Evolutionary conservation across 1,140 invertebrate genomes (phyloP).

Genomic region (Drosophila varians): DNA sequence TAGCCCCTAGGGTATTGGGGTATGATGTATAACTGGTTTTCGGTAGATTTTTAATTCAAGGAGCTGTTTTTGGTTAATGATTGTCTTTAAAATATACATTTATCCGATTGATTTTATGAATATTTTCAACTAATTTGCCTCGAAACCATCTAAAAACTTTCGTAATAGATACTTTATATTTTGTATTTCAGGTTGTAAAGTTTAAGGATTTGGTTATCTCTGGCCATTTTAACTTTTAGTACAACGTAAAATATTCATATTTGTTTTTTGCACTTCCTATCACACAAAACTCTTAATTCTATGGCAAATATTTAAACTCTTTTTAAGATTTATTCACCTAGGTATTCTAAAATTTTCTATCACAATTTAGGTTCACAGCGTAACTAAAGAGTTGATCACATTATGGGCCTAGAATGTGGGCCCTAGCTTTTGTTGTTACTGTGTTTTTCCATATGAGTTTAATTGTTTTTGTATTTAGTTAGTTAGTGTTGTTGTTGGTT

Average conservation of each 20-base stretch:
- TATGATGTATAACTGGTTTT: neutral
- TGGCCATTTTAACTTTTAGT: neutral
- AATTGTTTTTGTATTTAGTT: slow-evolving; percentile 20
- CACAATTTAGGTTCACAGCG: slow-evolving; percentile 16
- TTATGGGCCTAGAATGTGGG: neutral
- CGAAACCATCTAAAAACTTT: no score
- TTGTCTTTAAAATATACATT: no score
- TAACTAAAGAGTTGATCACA: slow-evolving; percentile 26
- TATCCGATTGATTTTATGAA: no score
- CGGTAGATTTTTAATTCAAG: no score
- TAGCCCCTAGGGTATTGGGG: slow-evolving; percentile 13
- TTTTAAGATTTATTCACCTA: slow-evolving; percentile 5
- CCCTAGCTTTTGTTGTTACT: slow-evolving; percentile 5
- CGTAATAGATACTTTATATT: no score
- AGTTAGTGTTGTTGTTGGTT: slow-evolving; percentile 21
- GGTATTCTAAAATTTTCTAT: neutral
- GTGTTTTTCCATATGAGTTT: slow-evolving; percentile 21
- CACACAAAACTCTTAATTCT: neutral
- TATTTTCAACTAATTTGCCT: no score
- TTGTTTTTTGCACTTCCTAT: slow-evolving; percentile 41
- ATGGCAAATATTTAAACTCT: neutral
- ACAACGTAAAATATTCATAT: neutral
- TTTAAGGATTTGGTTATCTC: neutral
- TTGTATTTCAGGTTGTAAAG: neutral
- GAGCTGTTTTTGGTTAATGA: no score